A percentile compares a stretch with the other conserved stretches of the same genome.
Evolutionary conservation across 2,888 invertebrate species (phyloP).

Genomic region (Campaea margaritaria): DNA sequence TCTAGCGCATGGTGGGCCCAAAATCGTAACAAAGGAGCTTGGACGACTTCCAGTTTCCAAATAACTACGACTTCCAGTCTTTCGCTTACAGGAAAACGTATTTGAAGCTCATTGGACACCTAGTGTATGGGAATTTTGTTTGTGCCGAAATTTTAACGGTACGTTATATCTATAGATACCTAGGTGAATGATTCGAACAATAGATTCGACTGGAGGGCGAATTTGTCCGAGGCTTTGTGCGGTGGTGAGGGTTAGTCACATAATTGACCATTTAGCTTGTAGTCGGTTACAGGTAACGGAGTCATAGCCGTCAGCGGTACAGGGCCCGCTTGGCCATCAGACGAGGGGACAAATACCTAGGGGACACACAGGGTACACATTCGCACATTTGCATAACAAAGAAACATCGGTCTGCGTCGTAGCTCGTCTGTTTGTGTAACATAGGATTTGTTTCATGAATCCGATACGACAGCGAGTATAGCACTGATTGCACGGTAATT

Average conservation of each 20-base stretch:
- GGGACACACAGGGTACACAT: slow-evolving; percentile 37
- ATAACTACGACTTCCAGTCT: slow-evolving; percentile 27
- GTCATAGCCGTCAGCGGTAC: slow-evolving; percentile 71
- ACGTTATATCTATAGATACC: not conserved
- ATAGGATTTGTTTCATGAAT: slow-evolving; percentile 56
- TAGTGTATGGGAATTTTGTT: slow-evolving; percentile 16
- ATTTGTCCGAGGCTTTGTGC: slow-evolving; percentile 57
- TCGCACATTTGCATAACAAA: slow-evolving; percentile 74
- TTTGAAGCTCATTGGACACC: slow-evolving; percentile 22
- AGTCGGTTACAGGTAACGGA: slow-evolving; percentile 69
- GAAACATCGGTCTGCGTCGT: slow-evolving; percentile 60
- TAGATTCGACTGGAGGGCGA: slow-evolving; percentile 44
- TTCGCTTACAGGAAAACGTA: slow-evolving; percentile 24
- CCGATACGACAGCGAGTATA: slow-evolving; percentile 33
- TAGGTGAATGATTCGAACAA: slow-evolving; percentile 27
- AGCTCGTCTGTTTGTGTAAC: slow-evolving; percentile 56
- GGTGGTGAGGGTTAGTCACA: slow-evolving; percentile 55
- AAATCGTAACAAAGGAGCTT: slow-evolving; percentile 30
- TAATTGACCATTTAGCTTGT: slow-evolving; percentile 78
- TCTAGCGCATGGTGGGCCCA: slow-evolving; percentile 14
- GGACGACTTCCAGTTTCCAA: slow-evolving; percentile 31
- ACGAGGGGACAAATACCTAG: slow-evolving; percentile 48
- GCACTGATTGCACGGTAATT: slow-evolving; percentile 26
- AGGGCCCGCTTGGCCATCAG: slow-evolving; percentile 54
- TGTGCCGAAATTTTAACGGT: slow-evolving; percentile 11